Evolutionary conservation across 2,113 vertebrate species (phyloP).

Genomic region (Ibidorhyncha struthersii): DNA sequence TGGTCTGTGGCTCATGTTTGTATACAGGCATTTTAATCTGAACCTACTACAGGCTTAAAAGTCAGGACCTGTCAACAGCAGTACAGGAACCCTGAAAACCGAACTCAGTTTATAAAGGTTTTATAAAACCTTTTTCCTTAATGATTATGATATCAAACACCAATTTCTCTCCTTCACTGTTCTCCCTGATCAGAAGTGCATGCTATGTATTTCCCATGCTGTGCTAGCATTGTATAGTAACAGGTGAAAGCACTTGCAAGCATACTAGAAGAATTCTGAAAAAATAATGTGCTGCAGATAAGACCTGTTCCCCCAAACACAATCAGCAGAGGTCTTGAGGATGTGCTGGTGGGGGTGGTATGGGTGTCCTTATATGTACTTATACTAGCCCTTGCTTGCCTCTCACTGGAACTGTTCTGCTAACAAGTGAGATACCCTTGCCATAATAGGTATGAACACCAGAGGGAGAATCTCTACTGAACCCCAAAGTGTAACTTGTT

Average conservation of each 20-base stretch:
- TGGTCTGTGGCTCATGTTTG: background rate
- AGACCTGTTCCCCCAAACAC: background rate
- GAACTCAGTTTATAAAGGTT: fast-evolving
- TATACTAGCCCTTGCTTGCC: background rate
- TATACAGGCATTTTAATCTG: background rate
- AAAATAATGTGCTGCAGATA: no score
- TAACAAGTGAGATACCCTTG: background rate
- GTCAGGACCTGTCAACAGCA: fast-evolving
- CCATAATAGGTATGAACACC: background rate
- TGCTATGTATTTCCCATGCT: fast-evolving
- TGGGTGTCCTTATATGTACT: background rate
- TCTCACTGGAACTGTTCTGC: fast-evolving
- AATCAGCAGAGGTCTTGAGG: background rate
- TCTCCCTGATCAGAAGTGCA: background rate
- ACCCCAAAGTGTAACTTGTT: background rate
- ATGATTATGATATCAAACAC: background rate
- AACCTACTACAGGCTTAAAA: background rate
- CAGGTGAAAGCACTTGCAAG: background rate
- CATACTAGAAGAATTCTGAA: background rate
- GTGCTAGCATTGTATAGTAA: background rate
- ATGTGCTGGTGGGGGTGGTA: background rate
- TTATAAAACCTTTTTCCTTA: background rate
- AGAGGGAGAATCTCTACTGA: background rate
- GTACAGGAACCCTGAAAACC: background rate
- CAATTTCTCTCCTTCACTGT: fast-evolving